Conservation (phyloP, 2,797 vertebrate genomes). For the Hylomyscus alleni region DNA sequence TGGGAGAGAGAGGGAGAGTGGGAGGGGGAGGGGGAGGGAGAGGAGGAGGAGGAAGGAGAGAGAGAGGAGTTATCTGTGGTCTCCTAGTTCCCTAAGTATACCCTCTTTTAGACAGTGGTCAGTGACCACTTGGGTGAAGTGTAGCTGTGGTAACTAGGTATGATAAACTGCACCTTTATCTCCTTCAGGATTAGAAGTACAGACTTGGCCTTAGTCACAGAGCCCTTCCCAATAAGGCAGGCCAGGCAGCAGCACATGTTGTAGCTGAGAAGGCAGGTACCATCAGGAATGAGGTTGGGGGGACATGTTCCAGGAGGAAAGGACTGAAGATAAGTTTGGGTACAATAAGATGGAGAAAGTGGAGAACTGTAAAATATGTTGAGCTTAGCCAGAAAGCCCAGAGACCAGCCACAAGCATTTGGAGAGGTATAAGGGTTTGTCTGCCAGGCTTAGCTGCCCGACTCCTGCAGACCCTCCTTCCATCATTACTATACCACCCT, state of each 20-base stretch:
- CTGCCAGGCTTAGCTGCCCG: not conserved
- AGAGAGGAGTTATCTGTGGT: not conserved
- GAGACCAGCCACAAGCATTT: not conserved
- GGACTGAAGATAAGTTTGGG: not conserved
- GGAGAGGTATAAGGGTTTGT: too few relatives aligned
- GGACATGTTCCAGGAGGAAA: not conserved
- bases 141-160: not conserved
- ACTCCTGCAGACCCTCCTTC: not conserved
- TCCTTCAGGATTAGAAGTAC: not conserved
- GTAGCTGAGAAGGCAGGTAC: not conserved
- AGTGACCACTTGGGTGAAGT: not conserved
- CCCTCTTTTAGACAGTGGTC: not conserved
- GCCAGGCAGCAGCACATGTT: not conserved
- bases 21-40: not conserved
- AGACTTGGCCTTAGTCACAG: not conserved
- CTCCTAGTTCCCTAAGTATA: not conserved
- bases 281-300: fast-evolving
- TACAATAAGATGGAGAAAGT: not conserved
- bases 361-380: not conserved
- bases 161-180: not conserved
- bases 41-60: fast-evolving
- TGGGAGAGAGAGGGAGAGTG: too few relatives aligned
- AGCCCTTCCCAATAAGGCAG: not conserved
- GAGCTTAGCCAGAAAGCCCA: too few relatives aligned
- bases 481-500: too few relatives aligned